Percentiles rank a stretch among this genome's conserved stretches.
These are phyloP conservation scores for Athalia circularis DNA, from an alignment of 2,888 invertebrate genomes.

Conservation along the genomic window DNA sequence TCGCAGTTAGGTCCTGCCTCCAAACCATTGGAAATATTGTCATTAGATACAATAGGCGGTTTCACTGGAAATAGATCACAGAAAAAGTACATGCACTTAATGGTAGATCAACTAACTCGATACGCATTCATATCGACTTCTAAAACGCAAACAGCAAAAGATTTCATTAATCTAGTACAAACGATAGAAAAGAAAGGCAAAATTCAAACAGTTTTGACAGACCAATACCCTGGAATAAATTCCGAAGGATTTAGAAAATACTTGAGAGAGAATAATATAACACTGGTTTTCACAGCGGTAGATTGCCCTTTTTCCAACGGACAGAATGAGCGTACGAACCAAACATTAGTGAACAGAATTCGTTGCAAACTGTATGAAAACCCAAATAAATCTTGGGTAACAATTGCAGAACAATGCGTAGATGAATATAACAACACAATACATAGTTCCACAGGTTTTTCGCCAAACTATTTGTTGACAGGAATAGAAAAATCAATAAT, in stretches of 20 bases:
- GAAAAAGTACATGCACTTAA: slow-evolving; percentile 48
- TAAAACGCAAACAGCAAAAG: slow-evolving; percentile 48
- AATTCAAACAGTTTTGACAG: slow-evolving; percentile 51
- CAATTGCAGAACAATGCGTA: slow-evolving; percentile 12
- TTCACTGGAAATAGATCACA: slow-evolving; percentile 48
- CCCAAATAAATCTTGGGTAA: neutral
- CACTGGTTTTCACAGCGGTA: slow-evolving; percentile 50
- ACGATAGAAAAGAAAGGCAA: slow-evolving; percentile 46
- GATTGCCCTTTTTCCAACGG: slow-evolving; percentile 52
- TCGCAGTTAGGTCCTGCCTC: slow-evolving; percentile 50
- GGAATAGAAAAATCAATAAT: slow-evolving; percentile 43
- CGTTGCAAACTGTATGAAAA: slow-evolving; percentile 46
- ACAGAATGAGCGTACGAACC: slow-evolving; percentile 53
- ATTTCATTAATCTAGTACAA: slow-evolving; percentile 51
- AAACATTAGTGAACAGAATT: slow-evolving; percentile 54
- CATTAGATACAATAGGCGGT: slow-evolving; percentile 48
- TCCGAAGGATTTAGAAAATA: slow-evolving; percentile 52
- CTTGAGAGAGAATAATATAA: slow-evolving; percentile 48
- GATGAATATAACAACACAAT: slow-evolving; percentile 27
- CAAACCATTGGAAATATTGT: slow-evolving; percentile 15
- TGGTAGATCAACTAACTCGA: slow-evolving; percentile 46
- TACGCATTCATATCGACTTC: slow-evolving; percentile 49
- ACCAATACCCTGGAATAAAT: slow-evolving; percentile 53
- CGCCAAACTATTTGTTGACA: slow-evolving; percentile 8
- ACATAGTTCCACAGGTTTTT: slow-evolving; percentile 14